A percentile compares a stretch with the other conserved stretches of the same genome.
These are phyloP conservation scores for Porites evermanni DNA, from an alignment of 92 coral and sea anemone species.

Conservation along the genomic window DNA sequence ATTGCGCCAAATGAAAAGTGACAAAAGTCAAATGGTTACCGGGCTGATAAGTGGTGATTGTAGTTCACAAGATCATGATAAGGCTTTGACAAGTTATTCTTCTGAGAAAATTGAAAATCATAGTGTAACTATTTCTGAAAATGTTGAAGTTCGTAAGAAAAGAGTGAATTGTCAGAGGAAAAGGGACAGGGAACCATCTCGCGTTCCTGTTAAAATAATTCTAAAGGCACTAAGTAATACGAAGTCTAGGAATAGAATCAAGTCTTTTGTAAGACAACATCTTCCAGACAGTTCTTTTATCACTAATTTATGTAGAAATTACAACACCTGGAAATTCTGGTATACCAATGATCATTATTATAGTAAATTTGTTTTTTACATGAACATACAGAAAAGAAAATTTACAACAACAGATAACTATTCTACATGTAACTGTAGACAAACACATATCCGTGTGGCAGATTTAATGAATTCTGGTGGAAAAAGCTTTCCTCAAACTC, in stretches of 20 bases:
- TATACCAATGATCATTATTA: slow-evolving; percentile 23
- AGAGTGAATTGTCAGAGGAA: background rate
- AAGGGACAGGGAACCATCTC: slow-evolving; percentile 5
- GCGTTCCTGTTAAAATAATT: slow-evolving; percentile 6
- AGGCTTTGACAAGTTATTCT: no score
- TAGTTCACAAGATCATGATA: no score
- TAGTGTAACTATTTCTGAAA: no score
- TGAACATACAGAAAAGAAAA: slow-evolving; percentile 15
- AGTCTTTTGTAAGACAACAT: background rate
- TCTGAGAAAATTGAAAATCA: no score
- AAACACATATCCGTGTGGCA: background rate
- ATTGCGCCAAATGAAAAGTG: no score
- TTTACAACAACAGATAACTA: slow-evolving; percentile 3
- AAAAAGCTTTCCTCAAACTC: background rate
- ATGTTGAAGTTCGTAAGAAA: background rate
- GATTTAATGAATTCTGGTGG: background rate
- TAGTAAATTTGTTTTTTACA: slow-evolving; percentile 32
- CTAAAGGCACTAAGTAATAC: background rate
- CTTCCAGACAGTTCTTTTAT: background rate
- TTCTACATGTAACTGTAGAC: background rate
- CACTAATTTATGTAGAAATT: background rate
- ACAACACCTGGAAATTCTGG: slow-evolving; percentile 35
- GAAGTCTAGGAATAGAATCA: background rate
- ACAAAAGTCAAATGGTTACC: no score
- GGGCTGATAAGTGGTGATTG: no score